Evolutionary conservation across 2,113 vertebrate species (phyloP), one percentile per base, ranked within the genome.

Genomic region (Verasper variegatus): DNA sequence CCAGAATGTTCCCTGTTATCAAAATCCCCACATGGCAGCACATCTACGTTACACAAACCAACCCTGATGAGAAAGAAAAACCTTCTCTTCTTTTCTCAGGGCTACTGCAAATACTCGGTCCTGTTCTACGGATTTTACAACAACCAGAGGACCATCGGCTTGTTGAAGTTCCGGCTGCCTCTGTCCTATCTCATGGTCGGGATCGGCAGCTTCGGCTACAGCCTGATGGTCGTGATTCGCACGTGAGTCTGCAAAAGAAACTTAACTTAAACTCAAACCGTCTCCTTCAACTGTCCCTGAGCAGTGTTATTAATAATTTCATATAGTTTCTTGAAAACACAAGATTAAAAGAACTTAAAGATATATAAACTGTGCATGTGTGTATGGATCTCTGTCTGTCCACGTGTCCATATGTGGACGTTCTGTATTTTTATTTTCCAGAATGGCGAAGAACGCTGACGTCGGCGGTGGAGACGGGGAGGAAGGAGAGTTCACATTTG

Each of bases 91-190:
- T 57, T 13, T 52, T 18, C 17, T 66, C 88, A 99, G 98, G 98
- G 98, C 58, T 98, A 97, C 84, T 96, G 97, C 90, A 98, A 99
- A 79, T 99, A 99, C 76, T 99, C 98, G 0, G 95, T 96, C 0
- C 94, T 99, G 72, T 99, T 99, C 81, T 99, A 99, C 0, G 98
- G 98, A n/a, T 99, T 95, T 88, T 99, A 99, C 91, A 97, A 97
- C 64, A 84, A 95, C 93, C 97, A 99, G 89, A 91, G 98, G 89
- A 97, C 97, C 62, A 96, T 99, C 0, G 98, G 98, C 26, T 94
- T 97, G 93, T 89, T 99, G 86, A 95, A 97, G 91, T 99, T 97
- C 92, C 93, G 98, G 70, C 83, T 99, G 37, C 98, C 98, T 0
- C 95, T 99, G 94, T 96, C 98, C 0, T 99, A 99, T 90, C 97